Evolutionary conservation across 2,888 invertebrate species (phyloP).

Genomic region (Drosophila robusta): DNA sequence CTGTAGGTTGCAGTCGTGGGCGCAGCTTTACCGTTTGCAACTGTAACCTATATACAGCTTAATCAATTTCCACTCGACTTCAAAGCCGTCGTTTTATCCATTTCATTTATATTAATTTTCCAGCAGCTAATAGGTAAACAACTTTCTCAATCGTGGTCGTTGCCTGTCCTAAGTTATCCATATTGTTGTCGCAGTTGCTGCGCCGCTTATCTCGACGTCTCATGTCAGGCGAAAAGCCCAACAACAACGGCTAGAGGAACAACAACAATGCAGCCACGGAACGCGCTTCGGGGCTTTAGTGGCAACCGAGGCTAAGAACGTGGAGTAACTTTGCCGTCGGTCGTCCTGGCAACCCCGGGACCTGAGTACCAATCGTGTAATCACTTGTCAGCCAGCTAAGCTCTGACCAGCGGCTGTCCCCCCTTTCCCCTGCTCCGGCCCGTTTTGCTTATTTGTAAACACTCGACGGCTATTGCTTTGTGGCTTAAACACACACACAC

Average conservation of each 20-base stretch:
- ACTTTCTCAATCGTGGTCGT: conserved; percentile 13
- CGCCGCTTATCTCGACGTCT: conserved; percentile 52
- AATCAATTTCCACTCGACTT: background rate
- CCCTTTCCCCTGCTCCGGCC: background rate
- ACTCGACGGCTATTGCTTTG: conserved; percentile 58
- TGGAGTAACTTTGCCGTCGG: conserved; percentile 44
- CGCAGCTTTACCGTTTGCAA: too few species aligned
- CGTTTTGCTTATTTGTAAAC: conserved; percentile 75
- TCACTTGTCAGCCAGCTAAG: conserved; percentile 74
- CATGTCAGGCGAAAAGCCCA: conserved; percentile 34
- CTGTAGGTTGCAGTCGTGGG: too few species aligned
- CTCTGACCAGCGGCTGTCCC: conserved; percentile 44
- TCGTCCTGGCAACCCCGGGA: conserved; percentile 28
- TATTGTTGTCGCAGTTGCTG: conserved; percentile 49
- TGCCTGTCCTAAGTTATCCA: conserved; percentile 38
- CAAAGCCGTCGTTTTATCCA: background rate
- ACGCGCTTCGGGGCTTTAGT: conserved; percentile 17
- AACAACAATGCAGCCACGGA: conserved; percentile 7
- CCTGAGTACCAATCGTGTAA: conserved; percentile 67
- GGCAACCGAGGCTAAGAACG: too few species aligned
- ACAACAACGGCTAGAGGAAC: conserved; percentile 10
- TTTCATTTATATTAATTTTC: conserved; percentile 45
- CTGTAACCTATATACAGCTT: background rate
- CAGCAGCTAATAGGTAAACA: conserved; percentile 24
- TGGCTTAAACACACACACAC: conserved; percentile 23